Conservation (phyloP, 1,140 invertebrate species). For the Heliconius hewitsoni region DNA sequence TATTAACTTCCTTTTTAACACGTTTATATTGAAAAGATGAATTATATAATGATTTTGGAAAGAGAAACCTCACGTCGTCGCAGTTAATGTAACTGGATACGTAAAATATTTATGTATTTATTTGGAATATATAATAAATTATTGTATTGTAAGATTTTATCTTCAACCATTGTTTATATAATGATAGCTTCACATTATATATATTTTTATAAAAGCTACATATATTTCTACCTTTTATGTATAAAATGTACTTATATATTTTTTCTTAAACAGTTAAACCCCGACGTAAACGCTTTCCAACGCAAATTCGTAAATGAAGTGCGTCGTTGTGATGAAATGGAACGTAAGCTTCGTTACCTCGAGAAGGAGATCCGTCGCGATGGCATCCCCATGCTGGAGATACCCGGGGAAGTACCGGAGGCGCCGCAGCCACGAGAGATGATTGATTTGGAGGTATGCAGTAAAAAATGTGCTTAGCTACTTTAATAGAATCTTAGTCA, state of each 20-base stretch:
- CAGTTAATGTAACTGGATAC: too few species aligned
- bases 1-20: too few species aligned
- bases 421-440: constrained; percentile 99
- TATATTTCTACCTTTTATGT: neutral
- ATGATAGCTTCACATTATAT: too few species aligned
- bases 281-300: constrained; percentile 97
- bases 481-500: too few species aligned
- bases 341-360: constrained; percentile 95
- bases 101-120: too few species aligned
- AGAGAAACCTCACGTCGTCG: too few species aligned
- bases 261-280: constrained; percentile 87
- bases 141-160: too few species aligned
- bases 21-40: too few species aligned
- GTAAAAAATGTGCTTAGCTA: neutral
- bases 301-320: constrained; percentile 98
- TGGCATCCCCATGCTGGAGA: constrained; percentile 96
- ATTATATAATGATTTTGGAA: too few species aligned
- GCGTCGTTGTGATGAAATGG: constrained; percentile 97
- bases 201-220: neutral
- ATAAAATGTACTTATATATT: neutral
- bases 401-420: constrained; percentile 97
- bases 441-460: constrained; percentile 96
- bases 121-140: too few species aligned
- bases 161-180: too few species aligned
- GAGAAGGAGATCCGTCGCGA: constrained; percentile 99